phyloP scores from a whole-genome alignment of 1,140 invertebrate genomes.

The Drosophila malerkotliana region DNA sequence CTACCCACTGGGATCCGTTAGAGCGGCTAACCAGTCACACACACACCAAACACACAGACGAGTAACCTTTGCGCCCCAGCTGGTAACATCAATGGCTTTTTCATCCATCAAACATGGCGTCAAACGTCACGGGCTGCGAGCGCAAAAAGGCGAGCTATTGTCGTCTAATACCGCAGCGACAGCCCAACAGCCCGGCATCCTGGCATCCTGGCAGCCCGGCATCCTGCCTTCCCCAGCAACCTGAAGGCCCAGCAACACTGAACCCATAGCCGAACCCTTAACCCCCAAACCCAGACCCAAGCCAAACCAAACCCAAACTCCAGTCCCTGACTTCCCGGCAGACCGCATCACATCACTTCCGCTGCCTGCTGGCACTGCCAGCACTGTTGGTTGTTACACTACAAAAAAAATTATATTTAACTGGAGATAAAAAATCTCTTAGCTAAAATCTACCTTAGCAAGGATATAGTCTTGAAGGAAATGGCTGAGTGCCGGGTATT shows the following conservation, averaged over 20 bases:
- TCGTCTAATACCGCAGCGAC: slow-evolving; percentile 79
- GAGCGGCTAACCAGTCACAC: slow-evolving; percentile 37
- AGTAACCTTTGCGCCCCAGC: slow-evolving; percentile 78
- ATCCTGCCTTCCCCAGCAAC: slow-evolving; percentile 22
- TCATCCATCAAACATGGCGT: slow-evolving; percentile 83
- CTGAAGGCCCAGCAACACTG: neutral
- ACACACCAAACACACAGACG: slow-evolving; percentile 16
- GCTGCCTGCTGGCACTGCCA: slow-evolving; percentile 49
- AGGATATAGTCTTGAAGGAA: no score
- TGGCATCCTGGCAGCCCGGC: slow-evolving; percentile 12
- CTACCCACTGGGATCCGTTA: slow-evolving; percentile 9
- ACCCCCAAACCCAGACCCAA: slow-evolving; percentile 11
- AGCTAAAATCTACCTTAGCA: no score
- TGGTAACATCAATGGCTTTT: slow-evolving; percentile 82
- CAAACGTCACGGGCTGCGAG: slow-evolving; percentile 80
- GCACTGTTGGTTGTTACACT: neutral
- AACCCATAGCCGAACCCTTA: neutral
- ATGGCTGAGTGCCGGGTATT: no score
- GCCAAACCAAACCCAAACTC: slow-evolving; percentile 33
- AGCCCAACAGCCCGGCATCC: slow-evolving; percentile 40
- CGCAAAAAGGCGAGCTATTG: slow-evolving; percentile 78
- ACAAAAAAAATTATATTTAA: no score
- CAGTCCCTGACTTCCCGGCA: slow-evolving; percentile 30
- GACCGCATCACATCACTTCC: slow-evolving; percentile 81
- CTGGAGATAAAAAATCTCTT: no score